Percentiles rank a stretch among this genome's conserved stretches.
These are phyloP conservation scores for Diacarnus erythraeanus DNA, from an alignment of 37 sponge, comb jelly and placozoan species.

Conservation along the genomic window DNA sequence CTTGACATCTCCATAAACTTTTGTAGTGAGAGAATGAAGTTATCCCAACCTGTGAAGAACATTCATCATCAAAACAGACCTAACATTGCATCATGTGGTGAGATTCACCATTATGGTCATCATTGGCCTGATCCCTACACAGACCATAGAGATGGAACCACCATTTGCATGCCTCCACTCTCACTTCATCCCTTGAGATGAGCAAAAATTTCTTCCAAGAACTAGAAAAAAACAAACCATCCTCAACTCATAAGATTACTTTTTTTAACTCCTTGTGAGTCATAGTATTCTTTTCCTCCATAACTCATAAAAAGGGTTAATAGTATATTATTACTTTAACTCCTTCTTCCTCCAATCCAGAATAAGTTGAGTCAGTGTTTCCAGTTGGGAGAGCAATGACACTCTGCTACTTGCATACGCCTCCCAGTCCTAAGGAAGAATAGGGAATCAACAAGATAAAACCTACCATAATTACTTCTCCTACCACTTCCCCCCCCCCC, in stretches of 20 bases:
- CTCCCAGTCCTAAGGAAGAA: constrained; percentile 89
- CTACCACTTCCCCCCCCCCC: too few species aligned
- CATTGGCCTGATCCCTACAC: constrained; percentile 1
- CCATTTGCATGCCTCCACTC: constrained; percentile 31
- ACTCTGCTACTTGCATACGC: constrained; percentile 68
- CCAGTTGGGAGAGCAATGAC: constrained; percentile 56
- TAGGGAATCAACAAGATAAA: not conserved
- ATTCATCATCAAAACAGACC: not conserved
- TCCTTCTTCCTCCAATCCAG: constrained; percentile 86
- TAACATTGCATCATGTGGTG: too few species aligned
- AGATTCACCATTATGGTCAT: not conserved
- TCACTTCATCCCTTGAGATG: constrained; percentile 11
- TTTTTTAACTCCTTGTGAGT: too few species aligned
- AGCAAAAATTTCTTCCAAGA: constrained; percentile 58
- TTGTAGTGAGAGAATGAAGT: constrained; percentile 30
- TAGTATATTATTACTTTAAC: constrained; percentile 44
- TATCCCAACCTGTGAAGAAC: not conserved
- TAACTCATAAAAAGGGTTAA: too few species aligned
- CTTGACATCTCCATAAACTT: constrained; percentile 63
- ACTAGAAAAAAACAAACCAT: constrained; percentile 40
- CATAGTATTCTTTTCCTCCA: too few species aligned
- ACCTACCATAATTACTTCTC: too few species aligned
- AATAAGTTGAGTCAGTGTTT: constrained; percentile 56
- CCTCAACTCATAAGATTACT: too few species aligned
- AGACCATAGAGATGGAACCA: constrained; percentile 74